Base-by-base conservation (phyloP, 1,140 invertebrate genomes). In the Palaemon carinicauda region DNA sequence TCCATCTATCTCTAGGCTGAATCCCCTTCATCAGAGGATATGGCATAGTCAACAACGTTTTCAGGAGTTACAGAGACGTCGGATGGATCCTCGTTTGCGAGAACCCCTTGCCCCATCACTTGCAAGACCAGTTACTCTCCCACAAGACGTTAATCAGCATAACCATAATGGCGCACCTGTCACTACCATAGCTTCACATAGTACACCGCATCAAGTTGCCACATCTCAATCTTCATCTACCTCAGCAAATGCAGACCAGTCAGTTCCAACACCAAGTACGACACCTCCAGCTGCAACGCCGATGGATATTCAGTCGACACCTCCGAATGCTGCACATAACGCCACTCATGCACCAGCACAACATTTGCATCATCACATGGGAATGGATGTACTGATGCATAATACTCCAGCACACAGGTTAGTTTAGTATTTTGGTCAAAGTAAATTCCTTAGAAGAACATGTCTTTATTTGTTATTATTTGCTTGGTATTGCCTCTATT, bases 311-410 rank as follows among this genome's bases (percentile, higher is more conserved):
- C 87, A 82, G 27, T 52, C 56, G 31, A 52, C 88, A 4, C 41
- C 41, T 71, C 88, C 78, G 73, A 78, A 73, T 54, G 69, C 82
- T 19, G 69, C 80, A 60, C 82, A 73, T 56, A 50, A 52, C 60
- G 31, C 89, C 24, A 33, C 82, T 41, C 53, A 75, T 65, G 74
- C 87, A 17, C 74, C 88, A n/a, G 77, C 86, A 14, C 82, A 89
- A 21, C 89, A 81, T 50, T 90, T 80, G n/a, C 89, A 89, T 53
- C 90, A 89, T 65, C 88, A 84, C 88, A 84, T 50, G 87, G 54
- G 52, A 41, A 54, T 65, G 27, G 69, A 75, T 50, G 41, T 77
- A 14, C 84, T 75, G 51, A 80, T 79, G 78, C 74, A 53, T 33
- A 84, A 56, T 74, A n/a, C 81, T n/a, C 81, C 80, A 41, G 24